Base-by-base conservation (phyloP, 2,797 vertebrate species). In the Otolemur crassicaudatus region DNA sequence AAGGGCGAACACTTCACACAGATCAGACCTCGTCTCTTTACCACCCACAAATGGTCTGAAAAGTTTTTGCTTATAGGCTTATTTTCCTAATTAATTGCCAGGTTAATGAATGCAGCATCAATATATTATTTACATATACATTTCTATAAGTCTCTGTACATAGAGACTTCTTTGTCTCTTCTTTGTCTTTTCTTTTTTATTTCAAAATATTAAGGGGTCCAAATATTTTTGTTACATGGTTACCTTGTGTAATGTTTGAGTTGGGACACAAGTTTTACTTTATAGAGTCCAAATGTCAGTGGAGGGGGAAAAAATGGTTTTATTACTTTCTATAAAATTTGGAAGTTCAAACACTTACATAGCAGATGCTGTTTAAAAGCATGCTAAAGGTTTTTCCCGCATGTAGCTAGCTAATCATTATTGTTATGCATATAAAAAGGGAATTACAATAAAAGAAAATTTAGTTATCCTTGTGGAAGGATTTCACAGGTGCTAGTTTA, bases 401-500 rank as follows among this genome's bases (percentile, higher is more conserved):
- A n/a, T 79, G 29, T 20, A 72, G 11, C 87, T 81, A 87, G 34
- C 7, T 70, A 22, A 83, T 94, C 20, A 61, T 92, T 92, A 90
- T 87, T 90, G 46, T 94, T 90, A 77, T 56, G 19, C 61, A 43
- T 82, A 20, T 10, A 67, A 75, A 88, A 88, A 75, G 3, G 20
- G 19, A 94, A 90, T 90, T 67, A 76, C 82, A 87, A 85, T 93
- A 14, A 75, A 90, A 85, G 9, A n/a, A 60, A 76, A 85, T 87
- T 63, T 90, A 89, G 31, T 81, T 94, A 76, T 85, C 31, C 23
- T 94, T 91, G 31, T 56, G 53, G 86, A 85, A 91, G 25, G 31
- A 80, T 94, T 96, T 94, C 61, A 81, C 7, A 61, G 82, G 49
- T 73, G 29, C 22, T 73, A 49, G 73, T 87, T 92, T 77, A 69